Conservation (phyloP, 2,113 vertebrate genomes). For the Sterrhoptilus dennistouni region DNA sequence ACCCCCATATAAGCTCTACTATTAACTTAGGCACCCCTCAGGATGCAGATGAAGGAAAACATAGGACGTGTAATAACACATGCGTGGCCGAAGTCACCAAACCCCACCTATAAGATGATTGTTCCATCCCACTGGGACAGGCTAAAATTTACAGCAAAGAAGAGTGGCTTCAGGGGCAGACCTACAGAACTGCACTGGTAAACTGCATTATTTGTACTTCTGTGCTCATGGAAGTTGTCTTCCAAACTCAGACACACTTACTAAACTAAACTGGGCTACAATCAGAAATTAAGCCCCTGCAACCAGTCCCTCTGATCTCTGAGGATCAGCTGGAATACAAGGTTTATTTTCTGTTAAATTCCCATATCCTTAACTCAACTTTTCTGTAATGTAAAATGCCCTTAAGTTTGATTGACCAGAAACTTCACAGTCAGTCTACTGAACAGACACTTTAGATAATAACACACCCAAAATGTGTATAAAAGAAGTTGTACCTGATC, state of each 20-base stretch:
- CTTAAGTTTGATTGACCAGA: neutral
- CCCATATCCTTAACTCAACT: neutral
- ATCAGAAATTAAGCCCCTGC: neutral
- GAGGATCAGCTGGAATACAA: neutral
- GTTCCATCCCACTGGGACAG: neutral
- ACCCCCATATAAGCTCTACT: neutral
- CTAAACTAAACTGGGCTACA: neutral
- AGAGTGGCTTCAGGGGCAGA: neutral
- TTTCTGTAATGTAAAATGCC: neutral
- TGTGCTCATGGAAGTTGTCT: neutral
- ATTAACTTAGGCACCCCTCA: neutral
- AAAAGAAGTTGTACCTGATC: constrained; percentile 84
- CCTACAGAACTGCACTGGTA: neutral
- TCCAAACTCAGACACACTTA: neutral
- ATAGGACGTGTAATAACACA: neutral
- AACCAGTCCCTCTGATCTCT: neutral
- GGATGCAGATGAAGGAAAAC: neutral
- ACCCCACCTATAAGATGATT: rapidly evolving
- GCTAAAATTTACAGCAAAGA: neutral
- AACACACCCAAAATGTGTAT: neutral
- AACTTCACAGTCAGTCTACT: neutral
- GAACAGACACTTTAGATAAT: neutral
- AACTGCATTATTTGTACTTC: neutral
- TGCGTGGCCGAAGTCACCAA: neutral
- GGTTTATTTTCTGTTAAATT: neutral